Evolutionary conservation across 1,140 invertebrate species (phyloP), one percentile per base, ranked within the genome.

Genomic region (Drosophila littoralis): DNA sequence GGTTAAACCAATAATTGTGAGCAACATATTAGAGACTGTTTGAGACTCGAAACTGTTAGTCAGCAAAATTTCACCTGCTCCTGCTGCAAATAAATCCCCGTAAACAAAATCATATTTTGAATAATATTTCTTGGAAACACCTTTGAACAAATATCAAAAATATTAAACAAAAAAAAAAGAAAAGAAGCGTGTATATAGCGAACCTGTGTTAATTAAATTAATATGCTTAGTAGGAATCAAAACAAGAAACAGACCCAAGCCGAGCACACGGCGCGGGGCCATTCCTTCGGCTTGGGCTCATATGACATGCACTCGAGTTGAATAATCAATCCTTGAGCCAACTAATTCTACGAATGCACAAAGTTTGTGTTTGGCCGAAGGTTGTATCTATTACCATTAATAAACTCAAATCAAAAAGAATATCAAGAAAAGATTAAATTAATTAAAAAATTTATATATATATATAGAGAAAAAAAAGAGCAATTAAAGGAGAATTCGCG

Each of bases 311-410:
- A 43, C 5, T 10, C 4, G 12, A 65, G 9, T 17, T 13, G 38
- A 43, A 28, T 36, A 38, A 55, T 55, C 38, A 57, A 67, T 85
- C 82, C 82, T 88, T 88, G 82, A 54, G 52, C 32, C 3, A 51
- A 55, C 64, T 74, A 59, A 72, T 67, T 60, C 8, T 28, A 5
- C 22, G 22, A 28, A 28, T 28, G 22, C 22, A 28, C 22, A 28
- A 3, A 28, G 22, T 28, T 28, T 28, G 3, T 28, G 22, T 28
- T 1, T 17, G 36, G 35, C 15, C 7, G 75, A 86, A 83, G 83
- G 84, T 58, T 64, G 36, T 57, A 67, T 66, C 22, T 61, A 77
- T 88, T 89, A 88, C 35, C 67, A 79, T 74, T 52, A 48, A 81
- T 82, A 12, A 40, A 10, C 38, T 13, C 15, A n/a, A 15, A 17